phyloP scores from a whole-genome alignment of 2,113 vertebrate species.

The Gymnogyps californianus region DNA sequence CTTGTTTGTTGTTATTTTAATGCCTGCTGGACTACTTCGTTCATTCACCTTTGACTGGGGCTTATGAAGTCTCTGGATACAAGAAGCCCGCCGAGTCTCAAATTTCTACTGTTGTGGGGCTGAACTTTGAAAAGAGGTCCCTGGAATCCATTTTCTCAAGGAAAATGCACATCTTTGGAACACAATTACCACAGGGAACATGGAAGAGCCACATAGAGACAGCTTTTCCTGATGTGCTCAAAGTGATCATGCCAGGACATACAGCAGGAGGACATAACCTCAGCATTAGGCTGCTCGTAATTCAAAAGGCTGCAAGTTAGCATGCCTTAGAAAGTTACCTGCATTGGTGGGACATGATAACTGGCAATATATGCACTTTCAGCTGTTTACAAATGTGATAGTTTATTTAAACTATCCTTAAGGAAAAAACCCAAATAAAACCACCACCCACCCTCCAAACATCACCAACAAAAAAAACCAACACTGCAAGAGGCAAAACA shows the following conservation, averaged over 20 bases:
- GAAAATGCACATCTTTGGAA: neutral
- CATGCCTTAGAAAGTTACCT: neutral
- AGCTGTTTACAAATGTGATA: neutral
- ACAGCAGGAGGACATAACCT: neutral
- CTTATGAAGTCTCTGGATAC: neutral
- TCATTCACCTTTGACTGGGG: neutral
- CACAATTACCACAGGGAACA: neutral
- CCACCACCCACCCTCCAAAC: no score
- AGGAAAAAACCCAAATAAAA: no score
- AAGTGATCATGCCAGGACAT: neutral
- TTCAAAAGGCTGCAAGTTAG: neutral
- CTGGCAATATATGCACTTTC: neutral
- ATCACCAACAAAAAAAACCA: neutral
- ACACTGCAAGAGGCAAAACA: neutral
- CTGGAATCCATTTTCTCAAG: neutral
- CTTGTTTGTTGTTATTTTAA: neutral
- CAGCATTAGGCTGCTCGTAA: neutral
- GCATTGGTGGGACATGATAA: neutral
- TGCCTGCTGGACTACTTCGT: neutral
- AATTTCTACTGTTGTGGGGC: neutral
- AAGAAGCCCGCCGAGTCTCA: neutral
- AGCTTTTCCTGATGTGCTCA: neutral
- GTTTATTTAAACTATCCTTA: neutral
- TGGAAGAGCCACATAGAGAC: neutral
- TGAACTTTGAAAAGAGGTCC: neutral